Evolutionary conservation across 1,140 invertebrate genomes (phyloP).

Genomic region (Dendrolimus kikuchii): DNA sequence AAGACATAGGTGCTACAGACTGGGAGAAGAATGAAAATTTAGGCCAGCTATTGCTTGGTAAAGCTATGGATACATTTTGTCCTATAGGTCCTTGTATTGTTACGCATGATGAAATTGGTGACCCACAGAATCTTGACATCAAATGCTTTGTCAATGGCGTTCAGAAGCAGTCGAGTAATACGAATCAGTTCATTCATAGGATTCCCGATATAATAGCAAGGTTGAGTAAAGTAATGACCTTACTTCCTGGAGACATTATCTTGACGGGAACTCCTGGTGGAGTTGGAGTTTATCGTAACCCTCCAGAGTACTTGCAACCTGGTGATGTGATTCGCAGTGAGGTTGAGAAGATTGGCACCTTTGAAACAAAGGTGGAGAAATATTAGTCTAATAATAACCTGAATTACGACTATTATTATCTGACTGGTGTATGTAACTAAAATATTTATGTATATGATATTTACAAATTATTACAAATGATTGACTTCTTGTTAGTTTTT

Average conservation of each 20-base stretch:
- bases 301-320: slow-evolving; percentile 57
- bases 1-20: slow-evolving; percentile 84
- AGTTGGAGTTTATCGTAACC: slow-evolving; percentile 82
- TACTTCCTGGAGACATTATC: slow-evolving; percentile 87
- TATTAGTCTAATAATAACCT: slow-evolving; percentile 7
- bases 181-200: slow-evolving; percentile 83
- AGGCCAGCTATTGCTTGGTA: slow-evolving; percentile 81
- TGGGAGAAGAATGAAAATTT: slow-evolving; percentile 88
- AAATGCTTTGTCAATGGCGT: slow-evolving; percentile 82
- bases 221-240: slow-evolving; percentile 83
- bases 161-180: slow-evolving; percentile 85
- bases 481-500: too few species aligned
- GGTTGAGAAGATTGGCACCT: slow-evolving; percentile 18
- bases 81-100: slow-evolving; percentile 84
- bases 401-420: not conserved
- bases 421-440: not conserved
- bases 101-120: slow-evolving; percentile 79
- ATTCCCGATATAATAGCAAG: slow-evolving; percentile 83
- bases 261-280: slow-evolving; percentile 89
- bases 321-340: slow-evolving; percentile 18
- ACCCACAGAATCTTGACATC: slow-evolving; percentile 81
- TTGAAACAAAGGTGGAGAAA: slow-evolving; percentile 15
- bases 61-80: slow-evolving; percentile 86
- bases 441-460: too few species aligned
- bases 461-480: too few species aligned